phyloP scores from a whole-genome alignment of 2,797 vertebrate genomes.

The Poeciliopsis turneri region DNA sequence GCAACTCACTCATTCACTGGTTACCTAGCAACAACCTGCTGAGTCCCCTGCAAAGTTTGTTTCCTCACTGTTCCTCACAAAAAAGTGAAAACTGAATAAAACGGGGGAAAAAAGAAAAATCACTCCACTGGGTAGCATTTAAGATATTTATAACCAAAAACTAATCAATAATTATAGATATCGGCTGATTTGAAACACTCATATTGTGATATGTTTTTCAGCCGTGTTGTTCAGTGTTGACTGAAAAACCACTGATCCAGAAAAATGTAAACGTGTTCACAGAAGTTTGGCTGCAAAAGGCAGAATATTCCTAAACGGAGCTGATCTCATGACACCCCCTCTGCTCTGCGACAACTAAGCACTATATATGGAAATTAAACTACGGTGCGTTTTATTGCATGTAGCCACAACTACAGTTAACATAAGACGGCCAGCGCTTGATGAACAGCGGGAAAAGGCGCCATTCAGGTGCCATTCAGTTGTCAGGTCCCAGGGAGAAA shows the following conservation, averaged over 20 bases:
- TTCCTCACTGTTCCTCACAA: too few relatives aligned
- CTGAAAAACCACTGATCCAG: background rate
- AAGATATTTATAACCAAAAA: too few relatives aligned
- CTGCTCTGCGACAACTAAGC: constrained; percentile 45
- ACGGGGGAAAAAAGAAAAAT: too few relatives aligned
- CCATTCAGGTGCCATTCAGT: constrained; percentile 53
- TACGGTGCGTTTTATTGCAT: constrained; percentile 48
- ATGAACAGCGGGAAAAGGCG: constrained; percentile 55
- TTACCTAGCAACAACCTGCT: too few relatives aligned
- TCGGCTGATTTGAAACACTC: too few relatives aligned
- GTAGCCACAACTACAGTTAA: constrained; percentile 58
- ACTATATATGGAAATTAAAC: constrained; percentile 74
- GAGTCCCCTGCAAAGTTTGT: too few relatives aligned
- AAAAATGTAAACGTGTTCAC: background rate
- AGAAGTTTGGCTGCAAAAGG: background rate
- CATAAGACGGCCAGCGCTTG: constrained; percentile 44
- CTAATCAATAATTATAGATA: too few relatives aligned
- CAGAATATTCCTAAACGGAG: background rate
- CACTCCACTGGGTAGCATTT: too few relatives aligned
- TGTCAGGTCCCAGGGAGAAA: constrained; percentile 58
- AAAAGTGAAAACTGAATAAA: too few relatives aligned
- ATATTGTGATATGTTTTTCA: too few relatives aligned
- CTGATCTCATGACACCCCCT: constrained; percentile 16
- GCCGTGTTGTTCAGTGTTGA: too few relatives aligned
- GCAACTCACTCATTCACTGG: too few relatives aligned